phyloP scores from a whole-genome alignment of 2,113 vertebrate species.

The Cygnus buccinator region DNA sequence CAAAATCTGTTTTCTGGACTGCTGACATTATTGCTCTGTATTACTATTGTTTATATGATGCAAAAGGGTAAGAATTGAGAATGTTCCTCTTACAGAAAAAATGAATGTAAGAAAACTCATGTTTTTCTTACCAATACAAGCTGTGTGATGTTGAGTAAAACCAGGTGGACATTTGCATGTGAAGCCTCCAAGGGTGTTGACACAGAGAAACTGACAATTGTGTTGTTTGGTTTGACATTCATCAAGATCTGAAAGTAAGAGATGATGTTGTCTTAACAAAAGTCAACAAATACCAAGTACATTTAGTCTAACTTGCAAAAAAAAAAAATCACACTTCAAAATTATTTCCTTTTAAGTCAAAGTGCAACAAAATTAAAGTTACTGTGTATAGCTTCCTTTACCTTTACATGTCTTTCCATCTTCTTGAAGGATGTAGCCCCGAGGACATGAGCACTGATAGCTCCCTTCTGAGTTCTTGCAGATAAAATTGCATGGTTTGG shows the following conservation, averaged over 20 bases:
- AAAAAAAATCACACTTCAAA: not conserved
- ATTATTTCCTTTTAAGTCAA: not conserved
- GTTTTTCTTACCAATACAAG: conserved; percentile 84
- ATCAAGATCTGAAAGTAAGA: conserved; percentile 83
- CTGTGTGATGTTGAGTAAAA: conserved; percentile 87
- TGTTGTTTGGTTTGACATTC: conserved; percentile 87
- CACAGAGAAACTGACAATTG: conserved; percentile 88
- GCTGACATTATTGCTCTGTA: not conserved
- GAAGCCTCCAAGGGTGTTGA: conserved; percentile 86
- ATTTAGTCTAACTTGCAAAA: not conserved
- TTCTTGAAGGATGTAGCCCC: conserved; percentile 84
- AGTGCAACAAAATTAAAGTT: not conserved
- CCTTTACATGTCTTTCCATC: conserved; percentile 87
- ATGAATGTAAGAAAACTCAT: not conserved
- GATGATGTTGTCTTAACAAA: not conserved
- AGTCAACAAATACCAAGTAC: not conserved
- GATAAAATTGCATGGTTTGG: conserved; percentile 89
- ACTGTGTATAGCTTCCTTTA: not conserved
- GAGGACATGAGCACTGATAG: conserved; percentile 85
- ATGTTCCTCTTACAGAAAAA: not conserved
- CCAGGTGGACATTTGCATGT: conserved; percentile 88
- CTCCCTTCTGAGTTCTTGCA: conserved; percentile 88
- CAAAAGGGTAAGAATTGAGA: not conserved
- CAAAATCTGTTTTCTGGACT: not conserved
- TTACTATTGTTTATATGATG: not conserved